These are phyloP conservation scores for Actinernus sp. DNA, from an alignment of 92 coral and sea anemone genomes.

Conservation along the genomic window DNA sequence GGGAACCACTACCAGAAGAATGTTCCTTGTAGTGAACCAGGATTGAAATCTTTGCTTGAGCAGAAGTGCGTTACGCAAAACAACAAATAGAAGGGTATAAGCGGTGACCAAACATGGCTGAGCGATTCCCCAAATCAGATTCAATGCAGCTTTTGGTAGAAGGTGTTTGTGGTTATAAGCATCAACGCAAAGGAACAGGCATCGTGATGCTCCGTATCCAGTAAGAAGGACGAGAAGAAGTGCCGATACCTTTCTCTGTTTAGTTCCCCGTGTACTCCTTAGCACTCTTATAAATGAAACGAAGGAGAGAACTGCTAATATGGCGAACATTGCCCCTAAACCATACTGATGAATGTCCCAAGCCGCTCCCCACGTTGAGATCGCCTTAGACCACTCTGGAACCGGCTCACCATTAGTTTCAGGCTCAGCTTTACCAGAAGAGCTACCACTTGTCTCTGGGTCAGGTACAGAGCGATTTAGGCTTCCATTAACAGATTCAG, in stretches of 20 bases:
- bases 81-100: conserved; percentile 47
- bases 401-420: too few relatives aligned
- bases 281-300: conserved; percentile 21
- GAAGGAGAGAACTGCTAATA: conserved; percentile 43
- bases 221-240: conserved; percentile 42
- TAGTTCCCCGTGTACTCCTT: conserved; percentile 8
- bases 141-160: conserved; percentile 28
- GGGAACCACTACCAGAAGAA: conserved; percentile 46
- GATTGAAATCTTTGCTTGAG: conserved; percentile 62
- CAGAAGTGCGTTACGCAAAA: conserved; percentile 66
- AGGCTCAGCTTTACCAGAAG: too few relatives aligned
- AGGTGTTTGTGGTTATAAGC: conserved; percentile 53
- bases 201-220: conserved; percentile 39
- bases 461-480: too few relatives aligned
- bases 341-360: conserved; percentile 83
- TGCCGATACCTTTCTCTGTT: conserved; percentile 40
- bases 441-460: too few relatives aligned
- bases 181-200: conserved; percentile 61
- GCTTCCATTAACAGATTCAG: too few relatives aligned
- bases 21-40: conserved; percentile 77
- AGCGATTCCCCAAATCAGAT: conserved; percentile 70
- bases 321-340: conserved; percentile 41
- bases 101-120: conserved; percentile 75
- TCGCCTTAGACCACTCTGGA: conserved; percentile 76
- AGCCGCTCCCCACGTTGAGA: conserved; percentile 64